Percentiles rank a stretch among this genome's conserved stretches.
Evolutionary conservation across 2,888 invertebrate genomes (phyloP).

Genomic region (Acholoe squamosa): DNA sequence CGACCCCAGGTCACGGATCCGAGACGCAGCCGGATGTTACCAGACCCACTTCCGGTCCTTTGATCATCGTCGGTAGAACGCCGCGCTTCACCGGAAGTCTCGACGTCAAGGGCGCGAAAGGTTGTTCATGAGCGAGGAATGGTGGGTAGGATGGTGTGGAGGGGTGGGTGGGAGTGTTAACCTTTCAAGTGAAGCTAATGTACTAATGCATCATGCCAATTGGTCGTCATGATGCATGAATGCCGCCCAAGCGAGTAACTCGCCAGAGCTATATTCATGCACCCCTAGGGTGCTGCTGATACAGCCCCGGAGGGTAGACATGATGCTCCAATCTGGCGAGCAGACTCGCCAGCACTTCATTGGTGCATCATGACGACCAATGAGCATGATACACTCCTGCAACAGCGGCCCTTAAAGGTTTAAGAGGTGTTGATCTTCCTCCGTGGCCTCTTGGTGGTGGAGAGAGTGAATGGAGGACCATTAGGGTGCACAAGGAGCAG

Average conservation of each 20-base stretch:
- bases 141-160: not conserved
- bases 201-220: no score
- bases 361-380: no score
- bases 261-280: no score
- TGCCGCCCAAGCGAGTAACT: no score
- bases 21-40: conserved; percentile 44
- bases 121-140: not conserved
- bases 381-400: no score
- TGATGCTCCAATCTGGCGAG: no score
- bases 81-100: not conserved
- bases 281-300: not conserved
- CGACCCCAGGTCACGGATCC: conserved; percentile 15
- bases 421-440: not conserved
- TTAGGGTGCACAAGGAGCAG: not conserved
- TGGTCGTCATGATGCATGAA: no score
- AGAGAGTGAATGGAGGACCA: not conserved
- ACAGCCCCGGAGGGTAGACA: not conserved
- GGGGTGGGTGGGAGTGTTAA: not conserved
- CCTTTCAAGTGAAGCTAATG: no score
- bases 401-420: no score
- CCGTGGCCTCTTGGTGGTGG: not conserved
- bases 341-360: no score
- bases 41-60: conserved; percentile 50
- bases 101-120: conserved; percentile 39
- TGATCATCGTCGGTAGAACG: conserved; percentile 51